Percentiles rank a stretch among this genome's conserved stretches.
phyloP scores from a whole-genome alignment of 2,113 vertebrate genomes.

The Lonchura striata region DNA sequence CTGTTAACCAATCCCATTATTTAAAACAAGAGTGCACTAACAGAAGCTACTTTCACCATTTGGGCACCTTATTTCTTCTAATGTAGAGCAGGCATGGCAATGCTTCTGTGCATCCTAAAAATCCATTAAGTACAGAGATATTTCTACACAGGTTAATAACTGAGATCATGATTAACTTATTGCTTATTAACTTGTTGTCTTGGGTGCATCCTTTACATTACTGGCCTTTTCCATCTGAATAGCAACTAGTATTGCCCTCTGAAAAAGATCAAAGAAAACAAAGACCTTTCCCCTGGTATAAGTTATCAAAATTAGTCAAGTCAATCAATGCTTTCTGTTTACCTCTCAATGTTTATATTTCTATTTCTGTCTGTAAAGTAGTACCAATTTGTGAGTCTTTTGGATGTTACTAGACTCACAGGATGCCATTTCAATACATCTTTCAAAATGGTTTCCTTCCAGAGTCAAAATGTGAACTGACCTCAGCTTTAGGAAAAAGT shows the following conservation, averaged over 20 bases:
- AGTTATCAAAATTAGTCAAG: not conserved
- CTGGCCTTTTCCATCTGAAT: not conserved
- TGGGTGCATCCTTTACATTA: not conserved
- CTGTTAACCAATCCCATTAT: not conserved
- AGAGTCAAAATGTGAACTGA: not conserved
- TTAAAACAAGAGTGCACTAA: not conserved
- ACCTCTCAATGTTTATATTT: not conserved
- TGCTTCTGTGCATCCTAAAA: not conserved
- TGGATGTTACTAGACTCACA: not conserved
- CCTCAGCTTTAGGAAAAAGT: slow-evolving; percentile 16
- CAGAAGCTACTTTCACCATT: not conserved
- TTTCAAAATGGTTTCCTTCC: slow-evolving; percentile 24
- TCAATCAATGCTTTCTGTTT: not conserved
- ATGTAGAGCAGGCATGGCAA: not conserved
- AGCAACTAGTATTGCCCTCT: not conserved
- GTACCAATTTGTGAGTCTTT: not conserved
- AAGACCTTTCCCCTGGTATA: not conserved
- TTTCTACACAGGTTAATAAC: not conserved
- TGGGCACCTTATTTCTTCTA: not conserved
- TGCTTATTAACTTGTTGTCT: not conserved
- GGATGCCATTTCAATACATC: not conserved
- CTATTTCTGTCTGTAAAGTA: not conserved
- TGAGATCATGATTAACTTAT: fast-evolving
- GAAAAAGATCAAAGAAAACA: not conserved
- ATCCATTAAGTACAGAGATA: not conserved